These are phyloP conservation scores for Brachyhypopomus gauderio DNA, from an alignment of 2,113 vertebrate species.

Conservation along the genomic window DNA sequence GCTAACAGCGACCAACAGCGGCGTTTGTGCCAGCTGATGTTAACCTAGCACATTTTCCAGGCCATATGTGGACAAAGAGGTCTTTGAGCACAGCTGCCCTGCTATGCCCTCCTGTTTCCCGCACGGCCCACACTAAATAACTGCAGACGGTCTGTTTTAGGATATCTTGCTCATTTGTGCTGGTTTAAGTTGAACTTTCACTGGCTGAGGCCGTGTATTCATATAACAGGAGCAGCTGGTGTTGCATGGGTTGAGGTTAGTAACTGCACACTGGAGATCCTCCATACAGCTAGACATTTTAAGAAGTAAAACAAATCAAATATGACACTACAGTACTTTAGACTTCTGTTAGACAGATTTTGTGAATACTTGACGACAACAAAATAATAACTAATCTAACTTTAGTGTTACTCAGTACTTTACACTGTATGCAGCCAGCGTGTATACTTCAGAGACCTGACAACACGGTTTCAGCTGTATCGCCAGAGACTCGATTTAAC, in stretches of 20 bases:
- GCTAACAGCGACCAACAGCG: conserved; percentile 35
- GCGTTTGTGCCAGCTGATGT: conserved; percentile 44
- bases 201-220: conserved; percentile 6
- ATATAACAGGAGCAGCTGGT: not conserved
- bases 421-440: not conserved
- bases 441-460: not conserved
- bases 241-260: conserved; percentile 6
- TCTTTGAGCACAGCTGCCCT: conserved; percentile 36
- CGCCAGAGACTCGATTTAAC: not conserved
- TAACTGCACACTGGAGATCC: not conserved
- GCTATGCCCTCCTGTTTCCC: conserved; percentile 37
- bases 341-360: too few relatives aligned
- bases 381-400: too few relatives aligned
- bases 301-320: too few relatives aligned
- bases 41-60: conserved; percentile 52
- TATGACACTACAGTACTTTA: too few relatives aligned
- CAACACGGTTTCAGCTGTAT: not conserved
- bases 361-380: too few relatives aligned
- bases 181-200: conserved; percentile 36
- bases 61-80: conserved; percentile 43
- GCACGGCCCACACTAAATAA: conserved; percentile 33
- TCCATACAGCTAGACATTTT: not conserved
- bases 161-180: conserved; percentile 18
- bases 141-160: conserved; percentile 43
- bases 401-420: too few relatives aligned